Conservation (phyloP, 2,113 vertebrate species). For the Menidia beryllina region DNA sequence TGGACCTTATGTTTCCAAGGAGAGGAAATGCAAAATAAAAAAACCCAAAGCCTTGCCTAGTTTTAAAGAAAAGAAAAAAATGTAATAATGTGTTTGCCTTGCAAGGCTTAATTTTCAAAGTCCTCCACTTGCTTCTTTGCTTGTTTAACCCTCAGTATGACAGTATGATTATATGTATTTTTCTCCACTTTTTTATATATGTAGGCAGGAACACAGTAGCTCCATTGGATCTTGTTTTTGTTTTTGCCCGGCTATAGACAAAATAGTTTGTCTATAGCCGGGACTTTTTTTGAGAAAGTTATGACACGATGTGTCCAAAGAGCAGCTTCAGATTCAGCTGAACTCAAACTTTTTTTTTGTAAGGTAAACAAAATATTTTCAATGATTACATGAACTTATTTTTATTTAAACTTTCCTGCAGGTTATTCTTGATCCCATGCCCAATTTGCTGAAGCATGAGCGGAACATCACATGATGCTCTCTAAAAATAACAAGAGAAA, state of each 20-base stretch:
- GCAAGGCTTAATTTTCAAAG: background rate
- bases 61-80: background rate
- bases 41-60: background rate
- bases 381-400: background rate
- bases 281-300: conserved; percentile 8
- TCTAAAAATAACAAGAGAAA: background rate
- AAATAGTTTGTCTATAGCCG: too few relatives aligned
- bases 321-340: conserved; percentile 14
- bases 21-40: background rate
- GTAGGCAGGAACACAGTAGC: too few relatives aligned
- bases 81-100: background rate
- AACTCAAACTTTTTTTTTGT: conserved; percentile 17
- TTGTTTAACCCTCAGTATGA: background rate
- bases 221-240: background rate
- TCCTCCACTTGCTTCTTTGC: background rate
- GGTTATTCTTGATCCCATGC: background rate
- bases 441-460: too few relatives aligned
- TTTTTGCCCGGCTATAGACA: too few relatives aligned
- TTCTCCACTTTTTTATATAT: background rate
- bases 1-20: background rate
- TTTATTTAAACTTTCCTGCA: background rate
- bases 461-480: background rate
- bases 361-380: background rate
- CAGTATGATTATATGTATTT: background rate
- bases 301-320: conserved; percentile 26